Evolutionary conservation across 2,888 invertebrate species (phyloP).

Genomic region (Eilema griseolum): DNA sequence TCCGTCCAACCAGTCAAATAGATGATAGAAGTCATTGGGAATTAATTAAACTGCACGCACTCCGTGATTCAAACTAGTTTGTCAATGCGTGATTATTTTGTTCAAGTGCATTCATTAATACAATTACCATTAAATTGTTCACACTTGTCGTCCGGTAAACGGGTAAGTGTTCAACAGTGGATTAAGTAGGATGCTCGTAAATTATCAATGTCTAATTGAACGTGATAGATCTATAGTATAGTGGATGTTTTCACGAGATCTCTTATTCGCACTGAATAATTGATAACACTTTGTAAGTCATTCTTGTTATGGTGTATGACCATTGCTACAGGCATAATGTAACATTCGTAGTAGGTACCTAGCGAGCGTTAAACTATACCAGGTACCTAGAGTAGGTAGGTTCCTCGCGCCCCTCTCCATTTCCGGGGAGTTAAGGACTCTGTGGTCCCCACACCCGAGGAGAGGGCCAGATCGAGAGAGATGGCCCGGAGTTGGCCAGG

Average conservation of each 20-base stretch:
- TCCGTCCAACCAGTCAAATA: neutral
- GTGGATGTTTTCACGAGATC: neutral
- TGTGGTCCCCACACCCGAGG: too few species aligned
- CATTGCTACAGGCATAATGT: too few species aligned
- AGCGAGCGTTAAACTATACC: too few species aligned
- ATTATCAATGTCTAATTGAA: neutral
- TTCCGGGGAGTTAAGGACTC: too few species aligned
- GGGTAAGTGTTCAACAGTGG: slow-evolving; percentile 28
- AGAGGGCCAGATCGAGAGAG: too few species aligned
- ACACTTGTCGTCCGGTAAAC: neutral
- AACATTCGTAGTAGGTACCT: too few species aligned
- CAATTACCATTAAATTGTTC: neutral
- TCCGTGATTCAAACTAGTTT: neutral
- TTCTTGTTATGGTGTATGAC: neutral
- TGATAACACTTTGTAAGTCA: neutral
- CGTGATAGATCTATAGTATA: neutral
- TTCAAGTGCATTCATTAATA: neutral
- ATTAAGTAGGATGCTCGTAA: slow-evolving; percentile 21
- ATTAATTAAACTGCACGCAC: neutral
- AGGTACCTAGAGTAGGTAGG: too few species aligned
- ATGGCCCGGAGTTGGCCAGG: too few species aligned
- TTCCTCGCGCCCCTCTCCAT: too few species aligned
- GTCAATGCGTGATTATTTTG: neutral
- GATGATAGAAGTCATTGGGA: neutral
- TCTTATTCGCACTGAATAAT: neutral